These are phyloP conservation scores for Rhinoderma darwinii DNA, from an alignment of 2,113 vertebrate genomes.

Conservation along the genomic window DNA sequence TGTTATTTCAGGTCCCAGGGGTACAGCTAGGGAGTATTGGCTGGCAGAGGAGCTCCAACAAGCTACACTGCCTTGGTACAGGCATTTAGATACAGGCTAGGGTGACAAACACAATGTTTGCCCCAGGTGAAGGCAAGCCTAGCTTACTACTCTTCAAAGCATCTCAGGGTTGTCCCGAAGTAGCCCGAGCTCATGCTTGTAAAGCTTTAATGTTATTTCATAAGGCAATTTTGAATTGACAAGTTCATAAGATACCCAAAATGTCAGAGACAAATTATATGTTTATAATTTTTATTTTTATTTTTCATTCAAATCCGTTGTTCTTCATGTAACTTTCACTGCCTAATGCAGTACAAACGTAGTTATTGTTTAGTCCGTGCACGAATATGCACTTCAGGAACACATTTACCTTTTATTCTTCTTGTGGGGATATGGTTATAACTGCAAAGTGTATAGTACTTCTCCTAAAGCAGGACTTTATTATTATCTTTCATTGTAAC, in stretches of 20 bases:
- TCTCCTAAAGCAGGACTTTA: too few relatives aligned
- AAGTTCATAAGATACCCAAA: background rate
- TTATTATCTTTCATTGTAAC: background rate
- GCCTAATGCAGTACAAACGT: background rate
- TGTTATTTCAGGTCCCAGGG: background rate
- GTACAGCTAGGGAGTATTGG: background rate
- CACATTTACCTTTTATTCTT: too few relatives aligned
- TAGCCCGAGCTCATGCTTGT: too few relatives aligned
- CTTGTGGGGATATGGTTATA: too few relatives aligned
- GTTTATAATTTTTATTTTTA: background rate
- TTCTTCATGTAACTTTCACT: background rate
- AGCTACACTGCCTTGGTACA: background rate
- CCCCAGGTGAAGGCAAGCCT: background rate
- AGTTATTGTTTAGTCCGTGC: background rate
- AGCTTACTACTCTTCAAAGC: too few relatives aligned
- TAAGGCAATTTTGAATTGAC: background rate
- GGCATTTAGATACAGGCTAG: background rate
- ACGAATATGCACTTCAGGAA: too few relatives aligned
- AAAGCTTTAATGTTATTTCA: background rate
- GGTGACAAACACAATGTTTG: background rate
- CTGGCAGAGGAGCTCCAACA: too few relatives aligned
- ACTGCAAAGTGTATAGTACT: too few relatives aligned
- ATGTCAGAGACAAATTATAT: background rate
- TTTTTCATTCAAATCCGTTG: background rate
- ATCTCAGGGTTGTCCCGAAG: too few relatives aligned